Percentiles rank a stretch among this genome's conserved stretches.
Evolutionary conservation across 2,888 invertebrate genomes (phyloP).

Genomic region (Folsomia candida): DNA sequence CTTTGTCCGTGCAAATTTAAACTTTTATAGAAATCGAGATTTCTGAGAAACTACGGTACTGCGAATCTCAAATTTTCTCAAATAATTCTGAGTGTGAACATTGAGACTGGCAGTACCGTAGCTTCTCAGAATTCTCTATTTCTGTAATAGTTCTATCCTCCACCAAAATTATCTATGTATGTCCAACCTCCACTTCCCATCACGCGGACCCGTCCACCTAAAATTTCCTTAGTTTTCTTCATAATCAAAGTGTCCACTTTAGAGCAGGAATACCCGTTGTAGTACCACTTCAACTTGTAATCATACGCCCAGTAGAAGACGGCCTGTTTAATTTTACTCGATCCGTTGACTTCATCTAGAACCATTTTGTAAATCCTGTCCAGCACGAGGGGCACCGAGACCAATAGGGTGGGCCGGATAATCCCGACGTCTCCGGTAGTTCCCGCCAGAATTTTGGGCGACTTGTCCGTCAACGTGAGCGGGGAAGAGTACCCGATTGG

Average conservation of each 20-base stretch:
- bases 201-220: constrained; percentile 85
- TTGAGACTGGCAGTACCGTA: too few species aligned
- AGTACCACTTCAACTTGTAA: constrained; percentile 84
- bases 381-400: constrained; percentile 93
- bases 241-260: constrained; percentile 69
- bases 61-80: too few species aligned
- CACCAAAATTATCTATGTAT: too few species aligned
- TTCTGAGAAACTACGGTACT: too few species aligned
- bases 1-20: too few species aligned
- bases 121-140: too few species aligned
- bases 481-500: constrained; percentile 95
- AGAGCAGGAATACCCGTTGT: constrained; percentile 78
- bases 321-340: constrained; percentile 73
- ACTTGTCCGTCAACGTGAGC: constrained; percentile 88
- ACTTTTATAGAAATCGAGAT: too few species aligned
- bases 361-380: too few species aligned
- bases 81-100: too few species aligned
- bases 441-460: constrained; percentile 93
- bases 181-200: constrained; percentile 90
- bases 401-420: constrained; percentile 82
- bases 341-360: constrained; percentile 84
- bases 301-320: constrained; percentile 91
- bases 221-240: constrained; percentile 65
- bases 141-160: constrained; percentile 58
- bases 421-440: constrained; percentile 83